Evolutionary conservation across 2,797 vertebrate species (phyloP).

Genomic region (Chrosomus eos): DNA sequence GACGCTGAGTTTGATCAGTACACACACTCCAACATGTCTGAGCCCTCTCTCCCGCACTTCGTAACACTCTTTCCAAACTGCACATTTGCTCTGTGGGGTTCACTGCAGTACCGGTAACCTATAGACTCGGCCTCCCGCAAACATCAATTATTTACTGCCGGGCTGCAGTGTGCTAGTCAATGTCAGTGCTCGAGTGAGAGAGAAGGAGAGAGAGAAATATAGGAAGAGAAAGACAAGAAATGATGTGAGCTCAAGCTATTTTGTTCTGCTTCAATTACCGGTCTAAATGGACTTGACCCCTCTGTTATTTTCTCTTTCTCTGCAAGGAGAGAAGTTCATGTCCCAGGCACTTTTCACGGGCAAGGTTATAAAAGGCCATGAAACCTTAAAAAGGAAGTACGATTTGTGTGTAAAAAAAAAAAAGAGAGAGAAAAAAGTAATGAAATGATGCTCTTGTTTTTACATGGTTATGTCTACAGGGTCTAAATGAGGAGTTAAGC

Average conservation of each 20-base stretch:
- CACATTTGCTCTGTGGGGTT: slow-evolving; percentile 54
- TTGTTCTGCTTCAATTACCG: slow-evolving; percentile 48
- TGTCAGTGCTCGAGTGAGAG: slow-evolving; percentile 43
- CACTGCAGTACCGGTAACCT: slow-evolving; percentile 45
- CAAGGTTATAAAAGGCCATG: neutral
- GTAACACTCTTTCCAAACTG: slow-evolving; percentile 42
- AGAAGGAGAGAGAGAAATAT: slow-evolving; percentile 19
- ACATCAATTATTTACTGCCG: slow-evolving; percentile 55
- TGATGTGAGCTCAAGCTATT: slow-evolving; percentile 41
- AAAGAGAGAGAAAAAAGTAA: too few relatives aligned
- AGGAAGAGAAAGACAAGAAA: slow-evolving; percentile 47
- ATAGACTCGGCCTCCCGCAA: slow-evolving; percentile 50
- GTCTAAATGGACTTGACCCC: slow-evolving; percentile 44
- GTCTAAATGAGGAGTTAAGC: neutral
- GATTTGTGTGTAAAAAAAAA: neutral
- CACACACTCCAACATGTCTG: slow-evolving; percentile 19
- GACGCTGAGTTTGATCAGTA: slow-evolving; percentile 47
- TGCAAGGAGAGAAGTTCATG: neutral
- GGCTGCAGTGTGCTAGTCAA: slow-evolving; percentile 40
- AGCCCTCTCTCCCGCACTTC: slow-evolving; percentile 40
- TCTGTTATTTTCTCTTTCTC: slow-evolving; percentile 31
- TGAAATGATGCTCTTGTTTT: neutral
- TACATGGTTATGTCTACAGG: neutral
- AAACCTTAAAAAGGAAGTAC: neutral
- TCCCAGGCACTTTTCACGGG: neutral